A percentile compares a stretch with the other conserved stretches of the same genome.
Evolutionary conservation across 2,888 invertebrate genomes (phyloP).

Genomic region (Cephus pygmeus): DNA sequence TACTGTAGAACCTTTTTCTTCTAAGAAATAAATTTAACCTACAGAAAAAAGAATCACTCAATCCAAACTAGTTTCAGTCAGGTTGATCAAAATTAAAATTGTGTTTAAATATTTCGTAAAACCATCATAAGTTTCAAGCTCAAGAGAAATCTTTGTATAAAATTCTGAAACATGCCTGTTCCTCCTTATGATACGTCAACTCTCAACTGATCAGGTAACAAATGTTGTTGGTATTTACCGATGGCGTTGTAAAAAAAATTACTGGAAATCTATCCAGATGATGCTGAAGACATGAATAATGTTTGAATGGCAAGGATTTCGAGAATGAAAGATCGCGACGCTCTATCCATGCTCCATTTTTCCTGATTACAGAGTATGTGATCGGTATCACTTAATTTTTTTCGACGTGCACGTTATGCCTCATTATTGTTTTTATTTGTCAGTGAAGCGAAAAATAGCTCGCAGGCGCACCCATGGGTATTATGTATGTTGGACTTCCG

Average conservation of each 20-base stretch:
- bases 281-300: neutral
- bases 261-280: neutral
- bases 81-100: neutral
- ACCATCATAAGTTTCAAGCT: neutral
- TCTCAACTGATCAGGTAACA: neutral
- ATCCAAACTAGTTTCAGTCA: neutral
- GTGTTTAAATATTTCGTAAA: neutral
- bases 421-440: slow-evolving; percentile 59
- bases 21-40: neutral
- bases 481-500: slow-evolving; percentile 56
- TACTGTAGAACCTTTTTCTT: neutral
- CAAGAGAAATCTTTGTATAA: neutral
- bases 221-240: neutral
- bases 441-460: slow-evolving; percentile 64
- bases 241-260: neutral
- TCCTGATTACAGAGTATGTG: neutral
- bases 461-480: slow-evolving; percentile 58
- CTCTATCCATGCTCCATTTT: neutral
- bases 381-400: slow-evolving; percentile 5
- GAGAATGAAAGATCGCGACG: neutral
- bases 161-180: neutral
- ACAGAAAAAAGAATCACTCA: neutral
- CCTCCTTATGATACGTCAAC: neutral
- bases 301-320: neutral
- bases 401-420: slow-evolving; percentile 17